Evolutionary conservation across 2,113 vertebrate genomes (phyloP), one percentile per base, ranked within the genome.

Genomic region (Bambusicola thoracicus): DNA sequence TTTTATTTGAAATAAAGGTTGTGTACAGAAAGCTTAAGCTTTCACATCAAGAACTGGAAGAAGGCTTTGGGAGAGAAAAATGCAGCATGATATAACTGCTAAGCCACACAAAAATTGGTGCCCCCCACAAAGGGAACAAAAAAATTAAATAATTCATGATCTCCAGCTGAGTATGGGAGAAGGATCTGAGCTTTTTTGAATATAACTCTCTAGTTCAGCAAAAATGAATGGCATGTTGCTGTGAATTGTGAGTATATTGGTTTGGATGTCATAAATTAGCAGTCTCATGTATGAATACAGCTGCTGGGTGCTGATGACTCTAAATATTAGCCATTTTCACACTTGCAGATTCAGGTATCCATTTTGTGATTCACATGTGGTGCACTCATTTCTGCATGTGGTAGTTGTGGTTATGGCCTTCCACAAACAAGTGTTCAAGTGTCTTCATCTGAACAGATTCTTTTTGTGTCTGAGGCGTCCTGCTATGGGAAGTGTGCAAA

Each of bases 71-170:
- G 41, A 91, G 59, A 40, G 74, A 87, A 83, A 90, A 94, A 97
- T 91, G 83, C 40, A 68, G 77, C 36, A 63, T 58, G 87, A 91
- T 94, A 62, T 63, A 89, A 91, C 90, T 97, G 85, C 94, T 89
- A 93, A 93, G 79, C 49, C 56, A 41, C 74, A 95, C 5, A 63
- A 63, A 92, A 94, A 94, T 66, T 72, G 41, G 67, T n/a, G 82
- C 76, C 55, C 44, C 85, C 70, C 14, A 90, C 90, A 92, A 93
- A 96, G 81, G 76, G 94, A 97, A 95, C 95, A 65, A 82, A 94
- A 91, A 96, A 96, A 94, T 97, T 97, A 95, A 97, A 96, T 96
- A 97, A 97, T 95, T 97, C 93, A 95, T 93, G 72, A 56, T 88
- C 56, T 97, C 89, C 91, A 94, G 40, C 93, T 93, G 75, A 84